Evolutionary conservation across 2,888 invertebrate genomes (phyloP).

Genomic region (Pediacus dermestoides): DNA sequence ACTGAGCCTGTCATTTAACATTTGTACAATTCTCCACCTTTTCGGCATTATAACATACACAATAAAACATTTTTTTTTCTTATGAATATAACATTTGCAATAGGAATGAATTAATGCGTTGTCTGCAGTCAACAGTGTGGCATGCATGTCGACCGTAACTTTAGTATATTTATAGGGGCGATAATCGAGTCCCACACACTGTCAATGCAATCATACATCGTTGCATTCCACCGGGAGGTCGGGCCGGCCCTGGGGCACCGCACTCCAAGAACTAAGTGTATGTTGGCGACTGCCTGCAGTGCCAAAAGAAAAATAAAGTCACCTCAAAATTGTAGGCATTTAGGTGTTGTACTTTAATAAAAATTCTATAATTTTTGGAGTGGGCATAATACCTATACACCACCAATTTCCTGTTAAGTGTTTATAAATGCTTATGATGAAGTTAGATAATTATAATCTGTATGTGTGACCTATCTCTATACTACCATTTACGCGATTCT

Average conservation of each 20-base stretch:
- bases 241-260: conserved; percentile 14
- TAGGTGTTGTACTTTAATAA: too few species aligned
- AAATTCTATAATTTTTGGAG: too few species aligned
- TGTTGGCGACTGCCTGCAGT: conserved; percentile 10
- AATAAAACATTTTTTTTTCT: neutral
- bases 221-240: conserved; percentile 27
- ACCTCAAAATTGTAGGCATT: too few species aligned
- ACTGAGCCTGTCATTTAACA: too few species aligned
- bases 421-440: too few species aligned
- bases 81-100: conserved; percentile 21
- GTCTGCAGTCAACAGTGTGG: conserved; percentile 25
- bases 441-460: too few species aligned
- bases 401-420: too few species aligned
- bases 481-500: too few species aligned
- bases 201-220: conserved; percentile 32
- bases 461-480: too few species aligned
- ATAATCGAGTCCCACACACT: conserved; percentile 35
- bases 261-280: conserved; percentile 9
- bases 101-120: conserved; percentile 24
- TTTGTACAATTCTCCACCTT: too few species aligned
- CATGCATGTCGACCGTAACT: conserved; percentile 27
- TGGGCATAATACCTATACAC: too few species aligned
- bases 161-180: conserved; percentile 29
- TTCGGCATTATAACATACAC: conserved; percentile 13
- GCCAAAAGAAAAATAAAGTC: conserved; percentile 9